A percentile compares a stretch with the other conserved stretches of the same genome.
Conservation (phyloP, 2,888 invertebrate genomes). For the Agrilus biguttatus region DNA sequence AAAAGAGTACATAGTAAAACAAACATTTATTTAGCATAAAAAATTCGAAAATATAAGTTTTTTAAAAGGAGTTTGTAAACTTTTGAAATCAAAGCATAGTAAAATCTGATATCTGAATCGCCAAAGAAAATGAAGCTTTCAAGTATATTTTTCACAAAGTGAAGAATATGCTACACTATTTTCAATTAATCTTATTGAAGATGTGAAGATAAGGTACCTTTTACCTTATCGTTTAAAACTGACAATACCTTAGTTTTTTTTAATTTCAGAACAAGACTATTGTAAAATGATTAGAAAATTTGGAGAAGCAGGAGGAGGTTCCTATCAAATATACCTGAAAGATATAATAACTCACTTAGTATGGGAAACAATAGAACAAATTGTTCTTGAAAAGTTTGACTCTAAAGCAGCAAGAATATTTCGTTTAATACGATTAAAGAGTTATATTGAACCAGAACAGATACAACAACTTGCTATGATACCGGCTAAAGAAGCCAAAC, state of each 20-base stretch:
- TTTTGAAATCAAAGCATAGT: no score
- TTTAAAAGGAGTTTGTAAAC: no score
- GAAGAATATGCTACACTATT: no score
- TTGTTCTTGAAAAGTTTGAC: constrained; percentile 75
- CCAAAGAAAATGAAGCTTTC: no score
- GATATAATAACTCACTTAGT: constrained; percentile 56
- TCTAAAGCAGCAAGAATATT: constrained; percentile 77
- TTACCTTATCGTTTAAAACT: not conserved
- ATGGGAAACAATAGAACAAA: constrained; percentile 61
- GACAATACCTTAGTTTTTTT: not conserved
- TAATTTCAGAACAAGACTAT: constrained; percentile 60
- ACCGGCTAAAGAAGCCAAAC: constrained; percentile 84
- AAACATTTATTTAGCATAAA: no score
- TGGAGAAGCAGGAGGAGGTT: constrained; percentile 75
- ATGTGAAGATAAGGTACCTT: no score
- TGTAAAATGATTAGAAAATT: constrained; percentile 57
- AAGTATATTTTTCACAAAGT: no score
- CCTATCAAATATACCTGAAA: constrained; percentile 59
- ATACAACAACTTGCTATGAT: constrained; percentile 89
- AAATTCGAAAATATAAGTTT: no score
- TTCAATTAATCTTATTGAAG: no score
- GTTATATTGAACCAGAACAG: constrained; percentile 80
- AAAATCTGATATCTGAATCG: no score
- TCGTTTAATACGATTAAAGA: constrained; percentile 64
- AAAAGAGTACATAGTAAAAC: no score